These are phyloP conservation scores for Irena cyanogastra DNA, from an alignment of 2,113 vertebrate genomes.

Conservation along the genomic window DNA sequence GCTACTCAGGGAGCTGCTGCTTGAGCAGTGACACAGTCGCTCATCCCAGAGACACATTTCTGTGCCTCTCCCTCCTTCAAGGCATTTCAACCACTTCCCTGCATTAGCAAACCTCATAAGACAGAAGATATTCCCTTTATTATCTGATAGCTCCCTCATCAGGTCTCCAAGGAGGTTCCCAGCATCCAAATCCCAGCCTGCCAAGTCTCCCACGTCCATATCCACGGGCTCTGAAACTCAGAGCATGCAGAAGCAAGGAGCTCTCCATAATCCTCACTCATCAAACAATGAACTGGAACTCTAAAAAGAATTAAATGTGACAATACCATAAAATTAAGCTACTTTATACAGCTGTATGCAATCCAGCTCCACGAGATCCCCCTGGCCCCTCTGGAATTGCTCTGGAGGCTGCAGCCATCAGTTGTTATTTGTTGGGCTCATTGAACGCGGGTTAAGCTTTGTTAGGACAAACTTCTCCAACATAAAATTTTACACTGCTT, in stretches of 20 bases:
- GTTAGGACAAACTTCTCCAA: not conserved
- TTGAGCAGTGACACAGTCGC: not conserved
- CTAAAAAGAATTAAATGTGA: not conserved
- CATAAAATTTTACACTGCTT: not conserved
- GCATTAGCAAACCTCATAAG: not conserved
- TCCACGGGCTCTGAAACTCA: not conserved
- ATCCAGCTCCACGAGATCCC: not conserved
- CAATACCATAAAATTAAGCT: not conserved
- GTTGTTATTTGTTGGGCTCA: not conserved
- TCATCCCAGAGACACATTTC: not conserved
- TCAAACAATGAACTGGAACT: not conserved
- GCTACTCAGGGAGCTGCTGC: conserved; percentile 7
- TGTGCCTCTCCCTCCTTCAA: not conserved
- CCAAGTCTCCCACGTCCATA: not conserved
- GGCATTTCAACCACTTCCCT: not conserved
- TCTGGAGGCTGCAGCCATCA: not conserved
- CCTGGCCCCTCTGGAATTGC: not conserved
- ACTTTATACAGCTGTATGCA: not conserved
- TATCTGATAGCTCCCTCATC: not conserved
- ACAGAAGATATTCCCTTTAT: not conserved
- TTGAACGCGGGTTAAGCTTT: not conserved
- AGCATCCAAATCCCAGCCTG: not conserved
- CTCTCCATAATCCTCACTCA: not conserved
- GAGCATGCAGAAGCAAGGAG: not conserved
- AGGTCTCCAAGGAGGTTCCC: not conserved